Evolutionary conservation across 2,797 vertebrate genomes (phyloP).

Genomic region (Decapterus maruadsi): DNA sequence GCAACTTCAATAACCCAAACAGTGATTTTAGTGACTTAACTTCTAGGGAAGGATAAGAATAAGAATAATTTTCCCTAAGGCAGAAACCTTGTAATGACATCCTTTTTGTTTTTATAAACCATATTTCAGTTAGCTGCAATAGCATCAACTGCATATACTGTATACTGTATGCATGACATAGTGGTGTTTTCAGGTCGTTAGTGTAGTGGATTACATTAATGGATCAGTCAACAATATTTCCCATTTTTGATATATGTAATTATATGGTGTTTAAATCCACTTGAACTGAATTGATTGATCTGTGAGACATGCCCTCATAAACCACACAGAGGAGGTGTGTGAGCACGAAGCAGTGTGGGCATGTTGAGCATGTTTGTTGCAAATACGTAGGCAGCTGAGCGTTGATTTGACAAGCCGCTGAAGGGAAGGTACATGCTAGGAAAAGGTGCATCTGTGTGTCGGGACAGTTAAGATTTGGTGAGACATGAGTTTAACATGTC

Average conservation of each 20-base stretch:
- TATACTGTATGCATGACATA: conserved; percentile 18
- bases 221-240: conserved; percentile 37
- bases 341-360: conserved; percentile 31
- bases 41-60: conserved; percentile 14
- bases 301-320: conserved; percentile 47
- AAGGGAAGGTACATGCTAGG: conserved; percentile 49
- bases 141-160: neutral
- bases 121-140: conserved; percentile 9
- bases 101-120: neutral
- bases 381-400: conserved; percentile 35
- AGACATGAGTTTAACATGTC: conserved; percentile 73
- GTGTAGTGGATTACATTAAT: conserved; percentile 33
- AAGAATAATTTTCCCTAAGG: conserved; percentile 4
- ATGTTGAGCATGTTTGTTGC: conserved; percentile 51
- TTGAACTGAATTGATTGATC: conserved; percentile 48
- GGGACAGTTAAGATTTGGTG: conserved; percentile 54
- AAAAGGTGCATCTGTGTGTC: conserved; percentile 60
- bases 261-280: conserved; percentile 30
- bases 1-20: conserved; percentile 3
- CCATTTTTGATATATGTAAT: conserved; percentile 39
- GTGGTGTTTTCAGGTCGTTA: conserved; percentile 24
- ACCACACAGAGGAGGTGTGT: conserved; percentile 24
- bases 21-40: neutral
- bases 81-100: neutral
- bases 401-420: conserved; percentile 55